phyloP scores from a whole-genome alignment of 2,888 invertebrate genomes.

The Catonia carolina region DNA sequence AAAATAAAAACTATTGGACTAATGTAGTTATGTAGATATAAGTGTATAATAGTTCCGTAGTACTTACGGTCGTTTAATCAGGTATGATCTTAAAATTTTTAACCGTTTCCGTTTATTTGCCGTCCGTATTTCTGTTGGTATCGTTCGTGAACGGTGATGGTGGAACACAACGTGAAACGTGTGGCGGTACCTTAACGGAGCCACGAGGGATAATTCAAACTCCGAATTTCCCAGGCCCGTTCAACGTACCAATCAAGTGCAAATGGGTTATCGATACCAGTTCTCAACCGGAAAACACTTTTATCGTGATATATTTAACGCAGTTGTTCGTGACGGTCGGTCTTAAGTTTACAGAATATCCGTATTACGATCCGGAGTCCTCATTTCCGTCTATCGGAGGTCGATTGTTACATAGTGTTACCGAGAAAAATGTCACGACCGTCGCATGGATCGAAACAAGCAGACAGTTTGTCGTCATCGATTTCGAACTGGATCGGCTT shows the following conservation, averaged over 20 bases:
- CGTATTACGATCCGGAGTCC: slow-evolving; percentile 53
- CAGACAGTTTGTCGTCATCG: slow-evolving; percentile 71
- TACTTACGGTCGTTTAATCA: no score
- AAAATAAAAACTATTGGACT: no score
- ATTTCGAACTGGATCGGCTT: slow-evolving; percentile 61
- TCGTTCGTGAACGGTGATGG: not conserved
- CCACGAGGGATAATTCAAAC: slow-evolving; percentile 68
- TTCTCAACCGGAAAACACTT: slow-evolving; percentile 48
- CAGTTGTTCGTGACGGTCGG: slow-evolving; percentile 80
- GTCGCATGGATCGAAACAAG: slow-evolving; percentile 53
- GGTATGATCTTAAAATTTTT: no score
- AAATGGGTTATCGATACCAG: slow-evolving; percentile 82
- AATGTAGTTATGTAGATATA: no score
- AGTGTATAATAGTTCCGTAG: no score
- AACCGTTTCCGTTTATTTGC: no score
- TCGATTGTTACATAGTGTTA: slow-evolving; percentile 55
- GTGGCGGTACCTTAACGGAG: slow-evolving; percentile 60
- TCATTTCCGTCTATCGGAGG: slow-evolving; percentile 54
- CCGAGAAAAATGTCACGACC: slow-evolving; percentile 63
- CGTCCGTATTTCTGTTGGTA: no score
- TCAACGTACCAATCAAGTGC: slow-evolving; percentile 75
- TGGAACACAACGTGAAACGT: slow-evolving; percentile 37
- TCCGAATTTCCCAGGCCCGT: slow-evolving; percentile 76
- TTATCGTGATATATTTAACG: slow-evolving; percentile 79
- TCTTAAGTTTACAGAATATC: slow-evolving; percentile 66